phyloP scores from a whole-genome alignment of 1,140 invertebrate species.

The Spodoptera frugiperda region DNA sequence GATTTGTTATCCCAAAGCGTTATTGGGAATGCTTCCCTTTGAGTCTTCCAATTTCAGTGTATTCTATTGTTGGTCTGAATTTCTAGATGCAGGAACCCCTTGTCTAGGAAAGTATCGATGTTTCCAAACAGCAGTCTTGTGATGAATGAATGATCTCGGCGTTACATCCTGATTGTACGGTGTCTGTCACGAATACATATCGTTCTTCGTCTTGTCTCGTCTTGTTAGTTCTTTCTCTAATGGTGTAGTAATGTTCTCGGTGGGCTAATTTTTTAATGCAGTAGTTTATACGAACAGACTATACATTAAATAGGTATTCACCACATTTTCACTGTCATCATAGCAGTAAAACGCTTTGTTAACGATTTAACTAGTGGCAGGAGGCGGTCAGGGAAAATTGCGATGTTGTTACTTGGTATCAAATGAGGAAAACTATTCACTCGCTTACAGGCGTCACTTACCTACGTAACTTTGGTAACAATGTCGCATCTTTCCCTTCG shows the following conservation, averaged over 20 bases:
- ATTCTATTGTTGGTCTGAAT: neutral
- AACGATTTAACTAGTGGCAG: conserved; percentile 39
- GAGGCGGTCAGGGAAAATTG: conserved; percentile 46
- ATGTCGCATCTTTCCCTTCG: conserved; percentile 57
- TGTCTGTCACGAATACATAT: conserved; percentile 74
- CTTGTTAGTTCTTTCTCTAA: conserved; percentile 61
- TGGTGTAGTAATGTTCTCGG: conserved; percentile 52
- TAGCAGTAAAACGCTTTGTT: conserved; percentile 41
- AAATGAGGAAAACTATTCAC: neutral
- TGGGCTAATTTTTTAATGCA: conserved; percentile 49
- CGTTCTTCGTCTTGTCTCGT: conserved; percentile 68
- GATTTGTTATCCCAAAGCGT: neutral
- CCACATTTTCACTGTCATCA: conserved; percentile 35
- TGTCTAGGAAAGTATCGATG: neutral
- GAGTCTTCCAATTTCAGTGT: conserved; percentile 12
- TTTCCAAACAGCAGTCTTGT: neutral
- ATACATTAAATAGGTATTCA: conserved; percentile 36
- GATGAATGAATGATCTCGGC: neutral
- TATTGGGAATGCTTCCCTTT: conserved; percentile 21
- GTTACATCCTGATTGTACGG: conserved; percentile 54
- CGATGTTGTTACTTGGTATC: conserved; percentile 52
- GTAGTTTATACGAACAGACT: conserved; percentile 42
- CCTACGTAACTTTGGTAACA: conserved; percentile 8
- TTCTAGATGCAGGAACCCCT: conserved; percentile 6
- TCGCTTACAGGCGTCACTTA: neutral